Evolutionary conservation across 2,113 vertebrate species (phyloP).

Genomic region (Tylochromis polylepis): DNA sequence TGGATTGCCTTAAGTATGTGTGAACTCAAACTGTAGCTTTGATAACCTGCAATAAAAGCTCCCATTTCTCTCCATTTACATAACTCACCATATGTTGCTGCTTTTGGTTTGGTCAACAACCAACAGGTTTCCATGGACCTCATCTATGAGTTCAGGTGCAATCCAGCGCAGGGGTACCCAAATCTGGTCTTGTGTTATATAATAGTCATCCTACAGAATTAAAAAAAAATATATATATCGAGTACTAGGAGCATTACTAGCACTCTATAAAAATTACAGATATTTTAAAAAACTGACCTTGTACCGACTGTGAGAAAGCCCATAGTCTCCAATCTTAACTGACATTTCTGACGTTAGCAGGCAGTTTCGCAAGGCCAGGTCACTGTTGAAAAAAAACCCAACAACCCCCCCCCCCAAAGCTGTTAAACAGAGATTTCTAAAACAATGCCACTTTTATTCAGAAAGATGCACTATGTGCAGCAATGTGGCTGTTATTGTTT

Average conservation of each 20-base stretch:
- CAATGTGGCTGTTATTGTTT: not conserved
- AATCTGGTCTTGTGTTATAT: constrained; percentile 93
- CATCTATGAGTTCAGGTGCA: constrained; percentile 94
- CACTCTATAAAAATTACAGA: not conserved
- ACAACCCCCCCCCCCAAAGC: not conserved
- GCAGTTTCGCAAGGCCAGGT: constrained; percentile 93
- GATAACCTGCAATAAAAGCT: not conserved
- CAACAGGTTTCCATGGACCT: constrained; percentile 93
- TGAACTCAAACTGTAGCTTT: not conserved
- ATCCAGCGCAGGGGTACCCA: constrained; percentile 99
- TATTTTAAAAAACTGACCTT: constrained; percentile 74
- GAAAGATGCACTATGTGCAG: not conserved
- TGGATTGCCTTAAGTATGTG: not conserved
- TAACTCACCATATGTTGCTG: constrained; percentile 93
- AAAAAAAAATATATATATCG: not conserved
- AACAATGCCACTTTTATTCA: not conserved
- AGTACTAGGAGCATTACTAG: not conserved
- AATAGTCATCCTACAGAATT: constrained; percentile 88
- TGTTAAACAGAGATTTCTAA: not conserved
- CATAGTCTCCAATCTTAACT: constrained; percentile 94
- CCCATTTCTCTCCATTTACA: not conserved
- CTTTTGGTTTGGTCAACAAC: constrained; percentile 93
- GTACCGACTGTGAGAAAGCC: constrained; percentile 90
- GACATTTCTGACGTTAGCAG: constrained; percentile 89
- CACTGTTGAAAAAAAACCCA: constrained; percentile 66